Evolutionary conservation across 2,113 vertebrate species (phyloP).

Genomic region (Tinamus guttatus): DNA sequence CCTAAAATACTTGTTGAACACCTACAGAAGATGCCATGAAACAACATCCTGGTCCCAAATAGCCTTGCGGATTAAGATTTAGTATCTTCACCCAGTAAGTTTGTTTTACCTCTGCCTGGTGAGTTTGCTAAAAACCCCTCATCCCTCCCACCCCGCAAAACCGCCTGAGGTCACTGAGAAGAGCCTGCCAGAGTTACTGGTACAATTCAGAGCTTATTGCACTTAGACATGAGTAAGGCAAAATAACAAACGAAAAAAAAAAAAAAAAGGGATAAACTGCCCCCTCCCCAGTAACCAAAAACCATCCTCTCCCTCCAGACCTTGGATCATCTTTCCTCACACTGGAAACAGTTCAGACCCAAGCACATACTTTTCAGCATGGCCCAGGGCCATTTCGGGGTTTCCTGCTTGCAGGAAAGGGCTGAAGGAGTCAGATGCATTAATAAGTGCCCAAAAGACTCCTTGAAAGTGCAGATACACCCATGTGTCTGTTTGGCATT

Average conservation of each 20-base stretch:
- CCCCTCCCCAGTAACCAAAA: slow-evolving; percentile 13
- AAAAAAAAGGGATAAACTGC: slow-evolving; percentile 66
- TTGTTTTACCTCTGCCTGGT: slow-evolving; percentile 32
- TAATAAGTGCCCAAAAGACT: background rate
- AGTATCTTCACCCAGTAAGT: slow-evolving; percentile 16
- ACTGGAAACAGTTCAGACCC: background rate
- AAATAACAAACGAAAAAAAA: slow-evolving; percentile 63
- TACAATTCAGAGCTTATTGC: slow-evolving; percentile 80
- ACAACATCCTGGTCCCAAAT: slow-evolving; percentile 63
- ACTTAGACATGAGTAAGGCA: slow-evolving; percentile 83
- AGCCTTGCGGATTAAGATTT: slow-evolving; percentile 34
- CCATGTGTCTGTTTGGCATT: slow-evolving; percentile 12
- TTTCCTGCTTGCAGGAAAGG: slow-evolving; percentile 31
- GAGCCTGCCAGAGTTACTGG: slow-evolving; percentile 63
- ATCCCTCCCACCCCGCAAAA: slow-evolving; percentile 34
- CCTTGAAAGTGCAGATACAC: background rate
- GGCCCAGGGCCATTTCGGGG: background rate
- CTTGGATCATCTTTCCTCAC: background rate
- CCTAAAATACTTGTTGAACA: slow-evolving; percentile 36
- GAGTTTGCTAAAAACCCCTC: slow-evolving; percentile 53
- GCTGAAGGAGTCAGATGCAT: slow-evolving; percentile 4
- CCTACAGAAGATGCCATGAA: background rate
- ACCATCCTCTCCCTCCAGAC: slow-evolving; percentile 20
- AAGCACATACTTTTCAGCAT: background rate
- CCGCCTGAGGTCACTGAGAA: slow-evolving; percentile 55